These are phyloP conservation scores for Ploceus nigricollis DNA, from an alignment of 2,113 vertebrate species.

Conservation along the genomic window DNA sequence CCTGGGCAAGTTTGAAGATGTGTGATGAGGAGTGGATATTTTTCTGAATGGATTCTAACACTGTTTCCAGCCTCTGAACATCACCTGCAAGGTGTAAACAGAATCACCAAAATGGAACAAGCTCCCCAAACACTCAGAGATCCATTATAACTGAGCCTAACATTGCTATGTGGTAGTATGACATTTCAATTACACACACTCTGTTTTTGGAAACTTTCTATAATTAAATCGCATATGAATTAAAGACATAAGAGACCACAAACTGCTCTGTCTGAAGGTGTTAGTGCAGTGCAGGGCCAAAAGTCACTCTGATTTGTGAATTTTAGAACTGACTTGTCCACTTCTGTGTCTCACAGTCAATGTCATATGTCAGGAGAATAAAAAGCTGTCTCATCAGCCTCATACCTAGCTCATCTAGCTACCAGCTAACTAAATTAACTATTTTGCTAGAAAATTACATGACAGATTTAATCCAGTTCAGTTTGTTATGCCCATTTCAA, in stretches of 20 bases:
- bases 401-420: neutral
- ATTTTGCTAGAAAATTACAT: neutral
- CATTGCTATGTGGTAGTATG: neutral
- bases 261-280: neutral
- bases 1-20: constrained; percentile 91
- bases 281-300: neutral
- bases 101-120: neutral
- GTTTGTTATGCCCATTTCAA: neutral
- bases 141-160: neutral
- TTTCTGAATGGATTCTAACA: constrained; percentile 87
- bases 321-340: neutral
- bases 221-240: neutral
- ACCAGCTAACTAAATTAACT: neutral
- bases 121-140: neutral
- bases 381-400: neutral
- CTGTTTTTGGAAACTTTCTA: neutral
- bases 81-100: constrained; percentile 79
- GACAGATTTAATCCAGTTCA: neutral
- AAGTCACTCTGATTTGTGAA: neutral
- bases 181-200: neutral
- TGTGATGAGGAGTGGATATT: constrained; percentile 92
- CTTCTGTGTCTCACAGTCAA: neutral
- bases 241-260: neutral
- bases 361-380: neutral
- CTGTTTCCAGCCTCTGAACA: constrained; percentile 91